Evolutionary conservation across 2,888 invertebrate species (phyloP), one percentile per base, ranked within the genome.

Genomic region (Lutraria lutraria): DNA sequence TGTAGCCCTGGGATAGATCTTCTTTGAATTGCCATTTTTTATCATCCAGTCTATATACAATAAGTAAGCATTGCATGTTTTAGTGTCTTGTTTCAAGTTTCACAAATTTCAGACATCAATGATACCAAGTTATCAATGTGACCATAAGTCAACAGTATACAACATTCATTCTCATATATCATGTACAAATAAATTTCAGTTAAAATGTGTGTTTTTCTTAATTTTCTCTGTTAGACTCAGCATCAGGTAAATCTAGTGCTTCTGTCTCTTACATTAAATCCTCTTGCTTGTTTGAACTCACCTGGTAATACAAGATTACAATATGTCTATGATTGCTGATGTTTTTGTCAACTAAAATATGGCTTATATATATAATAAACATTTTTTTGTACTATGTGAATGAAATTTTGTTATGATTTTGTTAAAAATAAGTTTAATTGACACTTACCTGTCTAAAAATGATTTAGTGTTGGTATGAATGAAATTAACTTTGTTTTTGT

Each of bases 211-310:
- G 19, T 34, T 76, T 6, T 60, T 25, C 60, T 83, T 81, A 82
- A 21, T 76, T n/a, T 60, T 80, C 82, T 85, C 68, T 43, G 83
- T 25, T 89, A 91, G 91, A 91, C 86, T 34, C 88, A 91, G 81
- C 91, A 91, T 84, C 91, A 91, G 91, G 91, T 91, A 91, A 91
- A 43, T 52, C 63, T 81, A 81, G 81, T 52, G 52, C 81, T 81
- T 76, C 76, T 76, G 3, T 76, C 34, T 76, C 34, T 76, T 15
- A 19, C 34, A 76, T 19, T 34, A 72, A 72, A 56, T 19, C 72
- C 72, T 72, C 31, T 76, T 76, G 76, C 76, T 76, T 76, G 76
- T 76, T 31, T 34, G 34, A 76, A 76, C 76, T 76, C 31, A 76
- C 31, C 29, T 34, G 13, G 25, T 76, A 76, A 76, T 76, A 76